Base-by-base conservation (phyloP, 2,113 vertebrate species). In the Phyllopteryx taeniolatus region DNA sequence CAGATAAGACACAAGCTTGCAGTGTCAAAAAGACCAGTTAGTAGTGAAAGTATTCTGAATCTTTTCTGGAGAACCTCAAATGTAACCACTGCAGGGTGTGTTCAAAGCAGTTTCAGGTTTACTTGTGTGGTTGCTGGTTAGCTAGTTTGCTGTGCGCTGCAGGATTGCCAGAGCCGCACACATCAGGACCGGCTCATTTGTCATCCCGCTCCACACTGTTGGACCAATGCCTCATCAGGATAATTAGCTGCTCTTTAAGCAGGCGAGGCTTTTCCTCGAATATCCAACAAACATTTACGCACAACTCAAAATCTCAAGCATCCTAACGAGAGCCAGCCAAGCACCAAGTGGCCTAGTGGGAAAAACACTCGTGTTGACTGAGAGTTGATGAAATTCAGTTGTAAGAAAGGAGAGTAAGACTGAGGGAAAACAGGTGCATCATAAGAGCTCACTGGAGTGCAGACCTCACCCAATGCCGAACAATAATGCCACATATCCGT, bases 121-220 rank as follows among this genome's bases (percentile, higher is more conserved):
- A 60, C 56, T 39, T 19, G 43, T 47, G 70, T n/a, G 73, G 63
- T 27, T 56, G 72, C 67, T 47, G 46, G 46, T 47, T 9, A 47
- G 46, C 46, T 47, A 47, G 46, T 12, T 47, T 47, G 46, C 11
- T 47, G 46, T 47, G 8, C 13, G 46, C 46, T 47, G 46, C 46
- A 47, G 67, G 62, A 61, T 77, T 74, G 80, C 82, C 81, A 68
- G 68, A 83, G 35, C 77, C 71, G 27, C 1, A 22, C 67, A 61
- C 79, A 83, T 70, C 76, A 74, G 60, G 79, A 82, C 69, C 31
- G 31, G 69, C 80, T 91, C 88, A 87, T 92, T 87, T 70, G 91
- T 92, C 91, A 90, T 87, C 68, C 71, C 3, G 39, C 82, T 68
- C 77, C 77, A 87, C 87, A 89, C 84, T 77, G 80, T 75, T 68